phyloP scores from a whole-genome alignment of 2,797 vertebrate genomes.

The Melanotaenia trifasciata region DNA sequence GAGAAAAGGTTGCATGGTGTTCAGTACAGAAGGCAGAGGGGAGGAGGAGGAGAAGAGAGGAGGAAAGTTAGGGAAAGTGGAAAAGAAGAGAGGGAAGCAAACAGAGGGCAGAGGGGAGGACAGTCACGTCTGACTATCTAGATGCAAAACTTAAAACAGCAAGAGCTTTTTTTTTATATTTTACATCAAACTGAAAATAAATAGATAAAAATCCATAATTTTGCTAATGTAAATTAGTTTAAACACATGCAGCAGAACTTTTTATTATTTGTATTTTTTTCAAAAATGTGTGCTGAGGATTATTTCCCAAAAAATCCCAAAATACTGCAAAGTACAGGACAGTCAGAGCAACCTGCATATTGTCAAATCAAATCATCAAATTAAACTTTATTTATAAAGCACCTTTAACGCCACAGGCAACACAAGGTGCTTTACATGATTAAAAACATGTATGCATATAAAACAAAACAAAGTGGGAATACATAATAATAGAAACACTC shows the following conservation, averaged over 20 bases:
- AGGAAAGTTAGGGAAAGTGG: conserved; percentile 23
- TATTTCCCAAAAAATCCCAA: neutral
- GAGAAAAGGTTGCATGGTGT: conserved; percentile 78
- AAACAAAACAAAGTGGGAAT: no score
- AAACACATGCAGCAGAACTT: neutral
- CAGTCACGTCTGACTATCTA: conserved; percentile 17
- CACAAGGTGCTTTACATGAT: no score
- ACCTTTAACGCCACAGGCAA: no score
- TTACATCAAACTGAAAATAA: neutral
- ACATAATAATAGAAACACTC: no score
- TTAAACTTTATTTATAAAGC: no score
- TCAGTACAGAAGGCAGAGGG: conserved; percentile 64
- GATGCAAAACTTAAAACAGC: conserved; percentile 1
- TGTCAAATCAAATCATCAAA: no score
- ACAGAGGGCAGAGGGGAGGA: conserved; percentile 13
- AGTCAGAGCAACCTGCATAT: neutral
- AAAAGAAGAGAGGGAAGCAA: conserved; percentile 2
- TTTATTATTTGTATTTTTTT: neutral
- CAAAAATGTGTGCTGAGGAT: neutral
- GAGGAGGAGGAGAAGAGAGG: conserved; percentile 44
- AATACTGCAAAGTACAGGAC: neutral
- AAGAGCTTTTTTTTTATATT: neutral
- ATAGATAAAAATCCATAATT: no score
- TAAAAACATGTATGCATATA: no score
- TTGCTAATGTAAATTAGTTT: no score